Percentiles rank a stretch among this genome's conserved stretches.
phyloP scores from a whole-genome alignment of 2,797 vertebrate genomes.

The Triplophysa yarkandensis region DNA sequence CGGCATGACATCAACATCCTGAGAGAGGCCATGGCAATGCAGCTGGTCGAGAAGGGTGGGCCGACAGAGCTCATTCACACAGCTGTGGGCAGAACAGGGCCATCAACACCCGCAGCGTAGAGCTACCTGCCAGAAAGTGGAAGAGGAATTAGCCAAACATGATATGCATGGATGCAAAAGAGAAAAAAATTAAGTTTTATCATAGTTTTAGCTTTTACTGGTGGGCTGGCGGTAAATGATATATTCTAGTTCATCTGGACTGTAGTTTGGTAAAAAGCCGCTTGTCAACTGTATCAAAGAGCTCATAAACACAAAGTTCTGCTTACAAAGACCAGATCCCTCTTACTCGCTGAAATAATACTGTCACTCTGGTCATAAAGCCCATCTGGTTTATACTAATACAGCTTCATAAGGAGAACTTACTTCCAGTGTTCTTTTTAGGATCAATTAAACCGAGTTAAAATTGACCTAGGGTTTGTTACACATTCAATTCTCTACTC shows the following conservation, averaged over 20 bases:
- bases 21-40: constrained; percentile 33
- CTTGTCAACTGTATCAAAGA: background rate
- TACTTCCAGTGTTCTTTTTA: background rate
- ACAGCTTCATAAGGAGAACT: background rate
- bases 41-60: constrained; percentile 27
- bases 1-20: constrained; percentile 46
- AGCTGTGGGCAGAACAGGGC: constrained; percentile 32
- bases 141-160: background rate
- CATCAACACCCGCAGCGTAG: constrained; percentile 31
- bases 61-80: constrained; percentile 29
- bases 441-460: background rate
- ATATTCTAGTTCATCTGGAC: background rate
- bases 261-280: background rate
- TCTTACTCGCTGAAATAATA: background rate
- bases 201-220: too few relatives aligned
- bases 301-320: background rate
- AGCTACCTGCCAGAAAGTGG: constrained; percentile 36
- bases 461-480: background rate
- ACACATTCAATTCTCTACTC: too few relatives aligned
- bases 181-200: background rate
- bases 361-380: background rate
- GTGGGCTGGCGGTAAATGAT: background rate
- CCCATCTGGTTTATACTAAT: background rate
- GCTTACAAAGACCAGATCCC: constrained; percentile 1
- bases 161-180: background rate